Base-by-base conservation (phyloP, 2,797 vertebrate genomes). In the Cyprinella venusta region DNA sequence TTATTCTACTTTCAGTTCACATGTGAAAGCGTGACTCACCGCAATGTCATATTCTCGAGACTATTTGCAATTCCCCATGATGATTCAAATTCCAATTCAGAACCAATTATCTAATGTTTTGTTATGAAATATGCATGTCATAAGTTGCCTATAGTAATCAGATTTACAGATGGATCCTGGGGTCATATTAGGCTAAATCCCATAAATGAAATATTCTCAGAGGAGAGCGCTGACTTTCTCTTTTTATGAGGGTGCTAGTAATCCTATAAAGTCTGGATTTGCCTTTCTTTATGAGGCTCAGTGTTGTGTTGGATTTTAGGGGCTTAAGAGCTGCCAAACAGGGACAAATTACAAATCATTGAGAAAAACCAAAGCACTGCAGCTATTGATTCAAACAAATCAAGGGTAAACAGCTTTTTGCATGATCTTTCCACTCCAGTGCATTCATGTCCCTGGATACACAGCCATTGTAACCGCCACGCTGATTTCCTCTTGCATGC, bases 191-290 rank as follows among this genome's bases (percentile, higher is more conserved):
- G 90, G 92, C 90, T 89, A 92, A 94, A 94, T 92, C 91, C 91
- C 83, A 89, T 90, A 90, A 93, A 93, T 89, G 85, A 77, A 89
- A 88, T 83, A 91, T 91, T 91, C 87, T 87, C 90, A 79, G 87
- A 90, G 90, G 90, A 92, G 85, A 80, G 79, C 84, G 88, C 89
- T 65, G 86, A 90, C 87, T 91, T 91, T 71, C 79, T 87, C 79
- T 75, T 85, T 93, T 90, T 93, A 90, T 90, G 89, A 91, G 89
- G 83, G 84, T 90, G 86, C 87, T 83, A 19, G 88, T 94, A 94
- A 95, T 94, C 93, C 93, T 88, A 90, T 94, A 91, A 94, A 92
- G 90, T 92, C 88, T 91, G 91, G 90, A 90, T 93, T 92, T 90
- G 87, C 90, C 86, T 92, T 93, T 92, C 91, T 93, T 93, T 90